Evolutionary conservation across 2,888 invertebrate species (phyloP), one percentile per base, ranked within the genome.

Genomic region (Ophonus ardosiacus): DNA sequence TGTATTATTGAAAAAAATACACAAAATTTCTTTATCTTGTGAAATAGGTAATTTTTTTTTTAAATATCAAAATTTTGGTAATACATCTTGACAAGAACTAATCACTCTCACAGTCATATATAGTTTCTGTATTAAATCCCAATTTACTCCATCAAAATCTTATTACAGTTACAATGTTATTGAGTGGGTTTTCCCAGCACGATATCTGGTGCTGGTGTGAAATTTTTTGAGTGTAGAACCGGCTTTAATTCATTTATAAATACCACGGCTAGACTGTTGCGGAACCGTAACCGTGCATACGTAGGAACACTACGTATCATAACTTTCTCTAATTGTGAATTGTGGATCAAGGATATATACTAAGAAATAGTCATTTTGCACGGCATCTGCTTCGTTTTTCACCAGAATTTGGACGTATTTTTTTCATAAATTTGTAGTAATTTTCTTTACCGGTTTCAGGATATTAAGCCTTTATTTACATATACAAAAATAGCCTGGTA

Each of bases 241-340:
- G 17, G 18, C 71, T 74, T 63, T n/a, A 68, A 68, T 68, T 74
- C 43, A 63, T 18, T 74, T 43, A 43, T 74, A 74, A 74, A 74
- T 74, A 74, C 71, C 71, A 74, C 51, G 17, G 63, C 63, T 63
- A 13, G 63, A 21, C 18, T 74, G 13, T 74, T 74, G 71, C 71
- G 71, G 71, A 74, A 74, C 43, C 43, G 18, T 74, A 74, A 74
- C 43, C 43, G 18, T 74, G 43, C 43, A 74, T 43, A 74, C 43
- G 18, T 43, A 31, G 31, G 31, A 31, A 43, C 71, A 43, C 43
- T 17, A 74, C 63, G 63, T 63, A 63, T 63, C 63, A 74, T 43
- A 74, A 74, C 71, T 74, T 74, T 74, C 71, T 74, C 71, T 74
- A 74, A 74, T 74, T 74, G 71, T 74, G 71, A 18, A 74, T 74